Conservation (phyloP, 2,797 vertebrate species). For the Acrossocheilus fasciatus region DNA sequence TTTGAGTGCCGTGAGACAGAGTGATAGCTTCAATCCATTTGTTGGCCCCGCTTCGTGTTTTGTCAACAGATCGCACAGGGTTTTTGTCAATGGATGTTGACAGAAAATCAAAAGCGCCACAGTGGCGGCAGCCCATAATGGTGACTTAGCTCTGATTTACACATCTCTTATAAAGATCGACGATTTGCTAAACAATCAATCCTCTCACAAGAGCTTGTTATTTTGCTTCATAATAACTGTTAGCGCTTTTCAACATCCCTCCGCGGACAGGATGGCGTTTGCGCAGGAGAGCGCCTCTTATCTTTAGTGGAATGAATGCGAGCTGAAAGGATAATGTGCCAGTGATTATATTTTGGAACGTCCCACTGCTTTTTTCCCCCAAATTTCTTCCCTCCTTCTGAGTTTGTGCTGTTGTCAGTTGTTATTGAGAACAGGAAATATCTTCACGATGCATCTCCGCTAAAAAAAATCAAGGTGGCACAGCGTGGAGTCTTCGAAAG, state of each 20-base stretch:
- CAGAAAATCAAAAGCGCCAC: constrained; percentile 84
- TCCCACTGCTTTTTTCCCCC: constrained; percentile 45
- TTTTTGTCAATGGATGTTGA: constrained; percentile 79
- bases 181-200: constrained; percentile 84
- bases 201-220: constrained; percentile 81
- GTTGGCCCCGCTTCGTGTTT: constrained; percentile 75
- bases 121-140: constrained; percentile 78
- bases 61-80: constrained; percentile 72
- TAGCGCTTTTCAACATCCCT: constrained; percentile 77
- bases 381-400: constrained; percentile 53
- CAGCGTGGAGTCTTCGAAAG: constrained; percentile 56
- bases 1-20: constrained; percentile 72
- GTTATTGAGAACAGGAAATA: constrained; percentile 67
- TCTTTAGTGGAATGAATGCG: constrained; percentile 61
- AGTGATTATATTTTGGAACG: constrained; percentile 69
- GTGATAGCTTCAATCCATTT: constrained; percentile 78
- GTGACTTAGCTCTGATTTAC: constrained; percentile 84
- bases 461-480: constrained; percentile 63
- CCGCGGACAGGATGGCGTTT: constrained; percentile 60
- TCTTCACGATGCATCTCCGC: constrained; percentile 60
- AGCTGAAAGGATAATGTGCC: constrained; percentile 64
- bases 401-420: constrained; percentile 66
- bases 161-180: constrained; percentile 82
- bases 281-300: constrained; percentile 65
- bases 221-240: constrained; percentile 80